Evolutionary conservation across 2,113 vertebrate genomes (phyloP).

Genomic region (Camelus dromedarius): DNA sequence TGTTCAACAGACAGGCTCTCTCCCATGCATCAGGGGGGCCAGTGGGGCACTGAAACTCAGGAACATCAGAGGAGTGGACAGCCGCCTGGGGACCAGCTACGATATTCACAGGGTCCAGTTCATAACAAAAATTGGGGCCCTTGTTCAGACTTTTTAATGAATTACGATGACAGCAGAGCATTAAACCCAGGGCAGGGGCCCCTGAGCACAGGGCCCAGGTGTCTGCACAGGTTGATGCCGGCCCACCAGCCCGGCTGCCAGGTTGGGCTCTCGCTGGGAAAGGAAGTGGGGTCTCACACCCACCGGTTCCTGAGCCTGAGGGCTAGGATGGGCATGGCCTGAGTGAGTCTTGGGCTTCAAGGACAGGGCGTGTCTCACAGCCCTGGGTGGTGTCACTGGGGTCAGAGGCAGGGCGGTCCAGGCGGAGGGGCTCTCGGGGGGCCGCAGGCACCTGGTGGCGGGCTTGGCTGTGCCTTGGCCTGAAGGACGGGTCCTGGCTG

Average conservation of each 20-base stretch:
- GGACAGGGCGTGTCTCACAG: rapidly evolving
- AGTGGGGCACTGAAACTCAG: too few species aligned
- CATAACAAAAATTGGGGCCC: neutral
- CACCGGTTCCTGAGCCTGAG: neutral
- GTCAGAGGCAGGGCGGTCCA: neutral
- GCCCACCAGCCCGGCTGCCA: rapidly evolving
- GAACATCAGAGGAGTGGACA: rapidly evolving
- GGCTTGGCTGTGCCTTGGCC: neutral
- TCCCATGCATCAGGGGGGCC: neutral
- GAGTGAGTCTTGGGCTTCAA: rapidly evolving
- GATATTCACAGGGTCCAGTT: neutral
- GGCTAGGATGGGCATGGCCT: neutral
- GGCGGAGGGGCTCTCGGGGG: neutral
- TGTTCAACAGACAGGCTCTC: rapidly evolving
- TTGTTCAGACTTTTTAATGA: neutral
- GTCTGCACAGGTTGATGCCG: neutral
- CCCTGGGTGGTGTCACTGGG: neutral
- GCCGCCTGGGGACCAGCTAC: neutral
- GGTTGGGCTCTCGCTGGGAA: neutral
- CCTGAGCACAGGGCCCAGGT: neutral
- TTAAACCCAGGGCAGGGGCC: too few species aligned
- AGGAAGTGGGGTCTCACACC: too few species aligned
- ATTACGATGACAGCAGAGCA: neutral
- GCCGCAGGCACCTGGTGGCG: neutral
- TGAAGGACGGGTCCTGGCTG: neutral